Base-by-base conservation (phyloP, 2,113 vertebrate genomes). In the Carassius carassius region DNA sequence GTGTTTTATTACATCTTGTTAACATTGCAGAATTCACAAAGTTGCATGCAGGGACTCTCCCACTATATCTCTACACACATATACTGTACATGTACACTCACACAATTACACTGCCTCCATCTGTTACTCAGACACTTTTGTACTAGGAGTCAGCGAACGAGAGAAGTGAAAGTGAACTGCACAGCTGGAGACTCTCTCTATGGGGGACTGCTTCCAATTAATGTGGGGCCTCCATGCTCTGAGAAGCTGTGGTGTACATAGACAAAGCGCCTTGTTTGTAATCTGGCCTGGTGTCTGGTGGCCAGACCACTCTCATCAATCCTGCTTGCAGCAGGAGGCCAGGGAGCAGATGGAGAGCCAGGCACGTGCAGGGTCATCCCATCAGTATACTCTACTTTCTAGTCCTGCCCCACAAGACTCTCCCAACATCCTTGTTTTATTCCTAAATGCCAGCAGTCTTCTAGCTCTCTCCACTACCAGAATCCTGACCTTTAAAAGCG, bases 261-360 rank as follows among this genome's bases (percentile, higher is more conserved):
- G 93, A 93, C 92, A 93, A 93, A 93, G 91, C 88, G 89, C 9
- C 81, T 35, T 85, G 88, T 92, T 92, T 93, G 92, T 92, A 93
- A 93, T 94, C 92, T 91, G 70, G 91, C 91, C 91, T 84, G 74
- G 90, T 90, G 92, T 92, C 93, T 92, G 85, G 85, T 86, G 78
- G 21, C 89, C 37, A 88, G 85, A 86, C 85, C 56, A 0, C 47
- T 82, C 88, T 92, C 93, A 94, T 95, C 93, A 92, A 93, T 94
- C 91, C 91, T 89, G 83, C 47, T 83, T 91, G 80, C 89, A 88
- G 92, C 89, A 86, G 89, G 87, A 89, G 92, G 90, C 90, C 87
- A 89, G 65, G 51, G 67, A 84, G 78, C 35, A 2, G 65, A 83
- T 83, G 78, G 85, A 90, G 86, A 88, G 87, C 82, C 12, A 3